Evolutionary conservation across 2,797 vertebrate genomes (phyloP).

Genomic region (Brachyalestes nurse): DNA sequence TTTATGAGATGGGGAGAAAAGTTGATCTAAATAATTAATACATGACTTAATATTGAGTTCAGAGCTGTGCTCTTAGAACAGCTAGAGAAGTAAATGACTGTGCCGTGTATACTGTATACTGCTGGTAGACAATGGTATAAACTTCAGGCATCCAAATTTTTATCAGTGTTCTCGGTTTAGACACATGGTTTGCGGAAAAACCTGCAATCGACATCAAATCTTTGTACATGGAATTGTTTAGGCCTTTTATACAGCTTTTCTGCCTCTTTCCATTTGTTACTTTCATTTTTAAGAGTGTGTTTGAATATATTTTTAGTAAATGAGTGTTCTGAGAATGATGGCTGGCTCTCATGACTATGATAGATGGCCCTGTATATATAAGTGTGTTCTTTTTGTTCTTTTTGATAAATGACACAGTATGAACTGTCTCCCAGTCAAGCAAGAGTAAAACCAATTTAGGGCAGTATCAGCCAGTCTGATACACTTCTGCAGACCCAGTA

Average conservation of each 20-base stretch:
- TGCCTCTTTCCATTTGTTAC: too few species aligned
- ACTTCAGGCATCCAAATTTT: neutral
- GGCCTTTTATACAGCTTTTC: too few species aligned
- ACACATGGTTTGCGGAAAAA: too few species aligned
- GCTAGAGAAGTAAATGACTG: neutral
- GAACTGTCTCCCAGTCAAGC: constrained; percentile 5
- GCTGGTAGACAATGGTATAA: too few species aligned
- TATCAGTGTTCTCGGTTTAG: neutral
- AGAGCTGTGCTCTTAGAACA: neutral
- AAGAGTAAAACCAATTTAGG: neutral
- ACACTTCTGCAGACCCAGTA: constrained; percentile 23
- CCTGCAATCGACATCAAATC: too few species aligned
- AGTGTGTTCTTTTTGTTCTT: neutral
- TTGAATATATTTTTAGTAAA: too few species aligned
- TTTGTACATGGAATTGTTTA: too few species aligned
- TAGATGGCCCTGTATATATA: neutral
- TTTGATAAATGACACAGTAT: neutral
- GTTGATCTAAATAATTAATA: constrained; percentile 23
- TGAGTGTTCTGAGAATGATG: too few species aligned
- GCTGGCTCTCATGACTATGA: too few species aligned
- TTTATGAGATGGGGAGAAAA: constrained; percentile 18
- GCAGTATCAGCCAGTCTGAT: neutral
- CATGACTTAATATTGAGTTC: constrained; percentile 10
- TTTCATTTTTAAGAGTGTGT: too few species aligned
- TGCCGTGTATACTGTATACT: neutral